A percentile compares a stretch with the other conserved stretches of the same genome.
phyloP scores from a whole-genome alignment of 2,797 vertebrate species.

The Periparus ater region DNA sequence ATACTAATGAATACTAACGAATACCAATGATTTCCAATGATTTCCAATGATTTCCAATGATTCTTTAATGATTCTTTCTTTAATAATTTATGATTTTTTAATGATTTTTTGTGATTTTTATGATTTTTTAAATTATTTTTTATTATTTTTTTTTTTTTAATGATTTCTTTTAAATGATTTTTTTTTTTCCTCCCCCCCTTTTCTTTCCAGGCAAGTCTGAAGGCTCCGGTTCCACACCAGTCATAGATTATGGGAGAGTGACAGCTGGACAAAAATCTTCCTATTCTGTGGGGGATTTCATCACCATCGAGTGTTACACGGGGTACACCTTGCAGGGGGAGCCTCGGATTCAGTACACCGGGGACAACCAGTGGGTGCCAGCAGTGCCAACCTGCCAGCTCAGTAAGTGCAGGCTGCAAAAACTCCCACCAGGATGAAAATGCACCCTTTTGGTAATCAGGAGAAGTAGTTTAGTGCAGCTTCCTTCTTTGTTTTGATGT shows the following conservation, averaged over 20 bases:
- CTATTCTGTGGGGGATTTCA: conserved; percentile 16
- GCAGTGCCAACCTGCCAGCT: conserved; percentile 46
- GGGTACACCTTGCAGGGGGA: background rate
- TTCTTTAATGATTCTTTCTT: no score
- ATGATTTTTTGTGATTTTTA: background rate
- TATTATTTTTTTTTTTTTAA: no score
- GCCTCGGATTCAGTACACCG: background rate
- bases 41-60: no score
- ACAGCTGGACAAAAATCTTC: background rate
- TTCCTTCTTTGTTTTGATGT: no score
- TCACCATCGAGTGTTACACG: conserved; percentile 4
- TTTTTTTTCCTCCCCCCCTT: rapidly evolving
- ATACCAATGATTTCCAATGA: no score
- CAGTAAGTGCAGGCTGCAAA: conserved; percentile 20
- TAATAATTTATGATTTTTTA: no score
- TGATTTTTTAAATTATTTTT: no score
- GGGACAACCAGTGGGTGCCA: background rate
- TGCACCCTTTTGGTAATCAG: no score
- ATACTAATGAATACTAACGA: no score
- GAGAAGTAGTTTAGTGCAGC: no score
- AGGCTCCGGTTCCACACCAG: background rate
- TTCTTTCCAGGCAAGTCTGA: background rate
- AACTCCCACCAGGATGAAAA: background rate
- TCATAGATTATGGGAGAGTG: background rate
- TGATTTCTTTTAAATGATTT: no score